A percentile compares a stretch with the other conserved stretches of the same genome.
These are phyloP conservation scores for Ectemnius continuus DNA, from an alignment of 2,888 invertebrate species.

Conservation along the genomic window DNA sequence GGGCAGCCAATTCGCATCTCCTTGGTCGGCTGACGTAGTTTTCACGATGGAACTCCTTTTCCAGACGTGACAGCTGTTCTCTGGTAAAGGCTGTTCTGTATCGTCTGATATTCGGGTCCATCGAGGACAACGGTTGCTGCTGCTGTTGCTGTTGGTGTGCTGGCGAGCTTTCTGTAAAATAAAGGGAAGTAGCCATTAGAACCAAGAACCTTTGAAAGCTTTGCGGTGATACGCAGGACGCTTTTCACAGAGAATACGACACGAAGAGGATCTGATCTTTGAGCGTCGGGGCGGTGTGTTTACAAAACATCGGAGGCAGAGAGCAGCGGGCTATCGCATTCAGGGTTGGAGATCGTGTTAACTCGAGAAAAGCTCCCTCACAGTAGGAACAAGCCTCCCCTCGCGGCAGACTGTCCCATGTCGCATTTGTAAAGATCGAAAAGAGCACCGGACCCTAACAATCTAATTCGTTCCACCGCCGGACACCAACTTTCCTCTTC, in stretches of 20 bases:
- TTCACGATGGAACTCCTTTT: slow-evolving; percentile 97
- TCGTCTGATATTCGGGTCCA: slow-evolving; percentile 87
- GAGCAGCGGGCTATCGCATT: slow-evolving; percentile 35
- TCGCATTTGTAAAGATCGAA: too few relatives aligned
- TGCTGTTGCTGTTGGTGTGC: slow-evolving; percentile 41
- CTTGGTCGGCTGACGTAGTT: slow-evolving; percentile 98
- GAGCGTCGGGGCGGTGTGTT: slow-evolving; percentile 1
- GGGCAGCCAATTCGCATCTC: slow-evolving; percentile 95
- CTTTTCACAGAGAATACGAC: neutral
- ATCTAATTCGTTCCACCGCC: too few relatives aligned
- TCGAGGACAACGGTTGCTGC: slow-evolving; percentile 51
- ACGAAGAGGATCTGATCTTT: neutral
- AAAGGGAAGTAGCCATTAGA: too few relatives aligned
- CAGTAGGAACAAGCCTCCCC: too few relatives aligned
- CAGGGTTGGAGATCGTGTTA: slow-evolving; percentile 5
- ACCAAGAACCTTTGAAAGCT: neutral
- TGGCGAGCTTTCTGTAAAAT: slow-evolving; percentile 29
- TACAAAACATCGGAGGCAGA: neutral
- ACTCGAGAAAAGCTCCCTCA: slow-evolving; percentile 13
- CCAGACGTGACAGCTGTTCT: slow-evolving; percentile 93
- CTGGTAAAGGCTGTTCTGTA: slow-evolving; percentile 98
- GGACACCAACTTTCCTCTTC: too few relatives aligned
- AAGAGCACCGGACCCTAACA: too few relatives aligned
- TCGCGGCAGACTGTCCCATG: too few relatives aligned
- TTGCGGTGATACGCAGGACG: neutral